Conservation (phyloP, 2,888 invertebrate species). For the Scaptomyza polygonia region DNA sequence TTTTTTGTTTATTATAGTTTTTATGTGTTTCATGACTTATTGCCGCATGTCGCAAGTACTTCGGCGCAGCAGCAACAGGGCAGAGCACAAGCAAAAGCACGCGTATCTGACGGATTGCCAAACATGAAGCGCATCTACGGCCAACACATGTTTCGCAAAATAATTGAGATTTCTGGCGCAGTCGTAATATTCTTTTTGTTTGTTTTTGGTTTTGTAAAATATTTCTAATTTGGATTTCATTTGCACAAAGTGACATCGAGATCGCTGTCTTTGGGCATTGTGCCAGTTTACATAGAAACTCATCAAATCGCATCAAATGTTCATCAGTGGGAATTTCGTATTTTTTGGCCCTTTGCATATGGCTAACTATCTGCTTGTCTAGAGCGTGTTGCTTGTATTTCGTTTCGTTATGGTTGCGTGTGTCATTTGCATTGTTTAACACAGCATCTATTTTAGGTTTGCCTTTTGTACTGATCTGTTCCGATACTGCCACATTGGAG, state of each 20-base stretch:
- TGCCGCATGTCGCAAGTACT: conserved; percentile 43
- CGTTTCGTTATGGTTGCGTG: neutral
- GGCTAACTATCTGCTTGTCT: conserved; percentile 44
- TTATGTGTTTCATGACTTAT: conserved; percentile 44
- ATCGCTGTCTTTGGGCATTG: conserved; percentile 48
- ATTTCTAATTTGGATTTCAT: conserved; percentile 66
- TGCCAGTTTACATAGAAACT: conserved; percentile 49
- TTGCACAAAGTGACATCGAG: conserved; percentile 42
- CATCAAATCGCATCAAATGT: conserved; percentile 54
- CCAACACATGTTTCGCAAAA: conserved; percentile 72
- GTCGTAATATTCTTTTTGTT: conserved; percentile 23
- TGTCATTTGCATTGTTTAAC: conserved; percentile 38
- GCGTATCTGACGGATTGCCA: conserved; percentile 75
- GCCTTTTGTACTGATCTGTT: conserved; percentile 24
- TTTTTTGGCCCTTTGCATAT: conserved; percentile 31
- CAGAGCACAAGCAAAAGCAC: conserved; percentile 31
- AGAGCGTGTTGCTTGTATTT: no score
- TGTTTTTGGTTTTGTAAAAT: conserved; percentile 27
- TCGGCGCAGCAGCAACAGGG: conserved; percentile 1
- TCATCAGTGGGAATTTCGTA: conserved; percentile 12
- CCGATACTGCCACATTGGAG: conserved; percentile 4
- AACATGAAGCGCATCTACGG: conserved; percentile 67
- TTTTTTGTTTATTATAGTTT: neutral
- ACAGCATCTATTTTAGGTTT: conserved; percentile 35
- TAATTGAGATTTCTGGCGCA: conserved; percentile 71